Conservation (phyloP, 1,140 invertebrate species). For the Scylla paramamosain region DNA sequence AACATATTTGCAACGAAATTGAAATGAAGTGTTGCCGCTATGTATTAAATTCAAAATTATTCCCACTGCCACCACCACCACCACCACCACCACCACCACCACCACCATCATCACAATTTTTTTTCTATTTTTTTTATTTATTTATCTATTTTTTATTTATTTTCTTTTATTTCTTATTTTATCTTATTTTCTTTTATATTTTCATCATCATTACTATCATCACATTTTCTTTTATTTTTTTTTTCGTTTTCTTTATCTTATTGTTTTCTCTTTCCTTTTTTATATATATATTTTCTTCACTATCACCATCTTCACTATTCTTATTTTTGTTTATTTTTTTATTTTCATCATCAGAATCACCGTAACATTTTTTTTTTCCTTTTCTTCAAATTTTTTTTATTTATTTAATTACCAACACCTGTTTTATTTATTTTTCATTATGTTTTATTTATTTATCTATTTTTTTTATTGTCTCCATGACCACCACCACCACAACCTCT, state of each 20-base stretch:
- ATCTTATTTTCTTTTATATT: neutral
- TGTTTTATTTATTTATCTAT: too few relatives aligned
- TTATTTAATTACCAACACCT: neutral
- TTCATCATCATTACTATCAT: neutral
- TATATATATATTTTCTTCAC: too few relatives aligned
- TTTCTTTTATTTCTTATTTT: neutral
- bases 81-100: neutral
- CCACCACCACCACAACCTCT: neutral
- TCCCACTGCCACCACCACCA: constrained; percentile 31
- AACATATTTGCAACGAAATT: constrained; percentile 69
- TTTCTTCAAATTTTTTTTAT: neutral
- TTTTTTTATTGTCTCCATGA: neutral
- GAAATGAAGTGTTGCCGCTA: constrained; percentile 63
- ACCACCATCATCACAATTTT: neutral
- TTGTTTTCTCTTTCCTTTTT: too few relatives aligned
- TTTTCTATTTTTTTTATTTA: constrained; percentile 28
- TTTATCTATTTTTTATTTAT: constrained; percentile 1
- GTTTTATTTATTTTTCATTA: neutral
- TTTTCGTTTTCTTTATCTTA: neutral
- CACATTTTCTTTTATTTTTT: neutral
- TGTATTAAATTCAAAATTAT: constrained; percentile 62
- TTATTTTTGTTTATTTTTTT: neutral
- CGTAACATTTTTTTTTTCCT: too few relatives aligned
- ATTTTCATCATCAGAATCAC: neutral
- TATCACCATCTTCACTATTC: neutral